Evolutionary conservation across 2,797 vertebrate species (phyloP).

Genomic region (Leptodactylus fallax): DNA sequence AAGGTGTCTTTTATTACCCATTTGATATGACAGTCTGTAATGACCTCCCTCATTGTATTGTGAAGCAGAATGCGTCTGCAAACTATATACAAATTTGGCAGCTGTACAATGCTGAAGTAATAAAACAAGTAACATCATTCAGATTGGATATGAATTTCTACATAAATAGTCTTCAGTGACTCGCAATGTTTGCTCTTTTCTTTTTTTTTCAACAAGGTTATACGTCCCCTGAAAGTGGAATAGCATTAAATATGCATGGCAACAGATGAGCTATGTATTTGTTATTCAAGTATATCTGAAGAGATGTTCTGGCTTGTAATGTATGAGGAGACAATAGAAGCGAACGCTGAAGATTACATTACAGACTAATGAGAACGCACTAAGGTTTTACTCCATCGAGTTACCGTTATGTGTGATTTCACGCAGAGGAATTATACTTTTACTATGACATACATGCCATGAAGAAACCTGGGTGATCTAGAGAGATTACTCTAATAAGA

Average conservation of each 20-base stretch:
- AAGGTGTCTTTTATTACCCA: neutral
- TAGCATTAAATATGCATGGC: conserved; percentile 44
- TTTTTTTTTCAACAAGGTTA: conserved; percentile 33
- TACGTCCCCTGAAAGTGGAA: conserved; percentile 24
- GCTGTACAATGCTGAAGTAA: neutral
- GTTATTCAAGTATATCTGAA: conserved; percentile 25
- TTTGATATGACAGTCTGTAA: neutral
- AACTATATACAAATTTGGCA: conserved; percentile 1
- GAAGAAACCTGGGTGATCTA: neutral
- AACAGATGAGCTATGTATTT: conserved; percentile 37
- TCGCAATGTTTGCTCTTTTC: conserved; percentile 2
- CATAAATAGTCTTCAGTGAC: conserved; percentile 28
- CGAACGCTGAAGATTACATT: conserved; percentile 24
- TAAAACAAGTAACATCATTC: conserved; percentile 27
- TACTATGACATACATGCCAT: conserved; percentile 13
- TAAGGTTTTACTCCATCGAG: neutral
- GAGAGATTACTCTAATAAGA: neutral
- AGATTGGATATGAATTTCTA: conserved; percentile 18
- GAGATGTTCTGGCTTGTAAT: conserved; percentile 42
- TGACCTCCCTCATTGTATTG: neutral
- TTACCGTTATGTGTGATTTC: neutral
- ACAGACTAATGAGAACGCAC: conserved; percentile 17
- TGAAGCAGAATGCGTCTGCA: neutral
- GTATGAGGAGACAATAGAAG: conserved; percentile 21
- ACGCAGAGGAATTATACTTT: neutral